Percentiles rank a stretch among this genome's conserved stretches.
Evolutionary conservation across 2,888 invertebrate genomes (phyloP).

Genomic region (Halictus ligatus): DNA sequence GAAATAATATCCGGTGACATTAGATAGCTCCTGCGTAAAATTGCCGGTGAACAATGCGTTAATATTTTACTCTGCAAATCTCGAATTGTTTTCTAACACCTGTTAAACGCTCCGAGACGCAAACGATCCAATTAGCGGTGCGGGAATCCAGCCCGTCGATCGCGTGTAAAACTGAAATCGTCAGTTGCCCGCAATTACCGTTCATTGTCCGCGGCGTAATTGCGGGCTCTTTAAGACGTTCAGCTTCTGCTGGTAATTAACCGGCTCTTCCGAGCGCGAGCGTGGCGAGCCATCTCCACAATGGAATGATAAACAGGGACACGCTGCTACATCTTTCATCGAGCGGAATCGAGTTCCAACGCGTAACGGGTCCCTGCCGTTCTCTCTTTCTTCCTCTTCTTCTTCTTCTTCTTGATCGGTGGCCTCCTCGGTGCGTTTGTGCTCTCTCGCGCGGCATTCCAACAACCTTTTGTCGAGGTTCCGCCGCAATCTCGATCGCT

Average conservation of each 20-base stretch:
- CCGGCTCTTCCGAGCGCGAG: conserved; percentile 1
- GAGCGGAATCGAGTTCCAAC: conserved; percentile 63
- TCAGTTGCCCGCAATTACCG: conserved; percentile 5
- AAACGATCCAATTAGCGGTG: conserved; percentile 5
- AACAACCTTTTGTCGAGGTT: conserved; percentile 73
- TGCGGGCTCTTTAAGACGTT: background rate
- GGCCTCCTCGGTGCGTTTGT: conserved; percentile 25
- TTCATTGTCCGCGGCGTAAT: conserved; percentile 9
- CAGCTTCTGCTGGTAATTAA: conserved; percentile 32
- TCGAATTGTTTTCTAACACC: background rate
- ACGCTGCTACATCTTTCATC: conserved; percentile 56
- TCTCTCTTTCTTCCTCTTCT: conserved; percentile 28
- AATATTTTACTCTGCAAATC: background rate
- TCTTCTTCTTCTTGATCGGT: conserved; percentile 22
- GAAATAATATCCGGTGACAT: no score
- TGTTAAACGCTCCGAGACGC: background rate
- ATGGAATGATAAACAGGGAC: conserved; percentile 47
- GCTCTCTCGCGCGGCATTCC: conserved; percentile 69
- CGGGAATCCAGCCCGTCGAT: background rate
- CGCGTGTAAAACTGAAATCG: conserved; percentile 21
- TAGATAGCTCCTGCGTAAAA: no score
- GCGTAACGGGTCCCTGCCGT: conserved; percentile 63
- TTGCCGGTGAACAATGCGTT: no score
- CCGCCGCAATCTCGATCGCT: conserved; percentile 62
- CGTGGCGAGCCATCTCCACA: conserved; percentile 28